These are phyloP conservation scores for Buphagus erythrorhynchus DNA, from an alignment of 2,797 vertebrate species.

Conservation along the genomic window DNA sequence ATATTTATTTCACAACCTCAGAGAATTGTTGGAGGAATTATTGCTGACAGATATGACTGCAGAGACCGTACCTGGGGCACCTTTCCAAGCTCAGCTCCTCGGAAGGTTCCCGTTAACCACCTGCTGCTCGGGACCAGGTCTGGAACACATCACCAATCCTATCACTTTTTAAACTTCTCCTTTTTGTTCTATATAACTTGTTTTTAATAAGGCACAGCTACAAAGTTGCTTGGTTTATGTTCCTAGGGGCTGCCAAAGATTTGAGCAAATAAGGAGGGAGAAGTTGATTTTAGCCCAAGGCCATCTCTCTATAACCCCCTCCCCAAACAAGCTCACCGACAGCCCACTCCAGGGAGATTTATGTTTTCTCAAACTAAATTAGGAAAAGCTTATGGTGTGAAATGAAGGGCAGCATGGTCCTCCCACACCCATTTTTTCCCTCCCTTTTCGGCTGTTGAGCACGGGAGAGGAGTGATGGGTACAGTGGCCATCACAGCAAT, in stretches of 20 bases:
- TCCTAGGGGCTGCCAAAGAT: conserved; percentile 31
- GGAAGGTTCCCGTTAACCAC: conserved; percentile 13
- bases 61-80: background rate
- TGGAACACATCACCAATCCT: conserved; percentile 48
- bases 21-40: conserved; percentile 30
- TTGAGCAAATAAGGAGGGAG: conserved; percentile 14
- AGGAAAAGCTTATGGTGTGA: background rate
- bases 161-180: background rate
- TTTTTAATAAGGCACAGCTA: conserved; percentile 61
- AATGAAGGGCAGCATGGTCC: background rate
- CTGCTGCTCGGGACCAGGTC: background rate
- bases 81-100: background rate
- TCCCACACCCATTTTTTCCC: background rate
- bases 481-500: accelerated
- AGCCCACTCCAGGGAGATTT: background rate
- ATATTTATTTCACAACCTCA: conserved; percentile 40
- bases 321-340: background rate
- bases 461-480: accelerated
- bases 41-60: background rate
- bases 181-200: conserved; percentile 2
- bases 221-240: conserved; percentile 48
- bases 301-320: background rate
- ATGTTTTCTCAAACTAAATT: conserved; percentile 16
- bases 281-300: conserved; percentile 31
- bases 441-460: background rate